Evolutionary conservation across 2,888 invertebrate genomes (phyloP), one percentile per base, ranked within the genome.

Genomic region (Cynaeus angustus): DNA sequence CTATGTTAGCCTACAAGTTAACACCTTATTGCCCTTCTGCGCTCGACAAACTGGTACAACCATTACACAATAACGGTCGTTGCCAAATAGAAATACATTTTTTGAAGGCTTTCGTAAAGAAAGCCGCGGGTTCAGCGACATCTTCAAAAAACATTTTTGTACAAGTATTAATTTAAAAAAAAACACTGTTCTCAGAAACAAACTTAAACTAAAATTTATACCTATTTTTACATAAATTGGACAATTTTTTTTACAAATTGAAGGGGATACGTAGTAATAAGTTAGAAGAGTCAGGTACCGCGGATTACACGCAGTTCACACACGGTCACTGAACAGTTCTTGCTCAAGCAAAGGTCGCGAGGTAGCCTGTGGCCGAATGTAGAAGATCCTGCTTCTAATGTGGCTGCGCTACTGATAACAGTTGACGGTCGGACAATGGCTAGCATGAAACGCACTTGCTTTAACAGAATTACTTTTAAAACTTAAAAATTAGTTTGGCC

Each of bases 171-270:
- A 72, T 72, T 61, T 41, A 66, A 33, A 58, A 73, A 70, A 73
- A 75, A 73, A 76, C 70, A 72, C 68, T 75, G 72, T 76, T 72
- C 58, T 76, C 76, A 76, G 79, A 79, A 76, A 83, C 79, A 80
- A 83, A 84, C 84, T 84, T 84, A 85, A 83, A 81, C 84, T 84
- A 84, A 71, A 84, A 83, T 84, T 84, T 84, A 84, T 83, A 84
- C 81, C 85, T 85, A 85, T 84, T 82, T 86, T 86, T 86, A 86
- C 85, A 86, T 83, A 85, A 84, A 85, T 84, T 85, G 85, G 85
- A 85, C 85, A 85, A 53, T 62, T 59, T 85, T 84, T 83, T 85
- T 85, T 84, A 84, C 84, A 85, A 85, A 83, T 84, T 81, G 83
- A 85, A 84, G 83, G 83, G 83, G 82, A 79, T 85, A 85, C 84